phyloP scores from a whole-genome alignment of 2,797 vertebrate species.

The Diceros bicornis region DNA sequence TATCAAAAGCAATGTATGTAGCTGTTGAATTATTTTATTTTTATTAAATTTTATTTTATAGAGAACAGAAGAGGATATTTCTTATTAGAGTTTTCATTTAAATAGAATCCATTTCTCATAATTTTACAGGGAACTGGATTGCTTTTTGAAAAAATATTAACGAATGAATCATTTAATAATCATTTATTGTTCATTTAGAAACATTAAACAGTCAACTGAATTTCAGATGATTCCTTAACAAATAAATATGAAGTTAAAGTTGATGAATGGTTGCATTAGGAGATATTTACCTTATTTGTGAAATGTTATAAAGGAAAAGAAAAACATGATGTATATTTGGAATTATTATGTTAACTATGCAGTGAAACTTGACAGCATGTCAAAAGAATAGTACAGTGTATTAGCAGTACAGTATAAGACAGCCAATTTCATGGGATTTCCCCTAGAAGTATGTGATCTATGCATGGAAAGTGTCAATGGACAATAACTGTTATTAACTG shows the following conservation, averaged over 20 bases:
- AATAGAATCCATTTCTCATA: conserved; percentile 78
- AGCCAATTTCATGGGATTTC: not conserved
- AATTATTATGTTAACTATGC: not conserved
- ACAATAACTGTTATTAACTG: not conserved
- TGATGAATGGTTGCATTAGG: conserved; percentile 40
- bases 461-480: not conserved
- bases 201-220: conserved; percentile 68
- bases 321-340: not conserved
- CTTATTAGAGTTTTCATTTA: conserved; percentile 79
- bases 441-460: not conserved
- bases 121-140: conserved; percentile 66
- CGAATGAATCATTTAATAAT: conserved; percentile 74
- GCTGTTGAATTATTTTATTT: conserved; percentile 80
- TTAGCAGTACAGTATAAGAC: not conserved
- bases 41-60: conserved; percentile 76
- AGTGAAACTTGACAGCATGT: not conserved
- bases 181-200: conserved; percentile 76
- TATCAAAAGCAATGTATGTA: conserved; percentile 70
- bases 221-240: conserved; percentile 61
- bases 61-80: conserved; percentile 72
- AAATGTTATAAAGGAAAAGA: not conserved
- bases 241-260: conserved; percentile 67
- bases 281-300: conserved; percentile 64
- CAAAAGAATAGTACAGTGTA: not conserved
- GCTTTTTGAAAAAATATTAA: conserved; percentile 70